Evolutionary conservation across 2,888 invertebrate species (phyloP).

Genomic region (Bombyx huttoni): DNA sequence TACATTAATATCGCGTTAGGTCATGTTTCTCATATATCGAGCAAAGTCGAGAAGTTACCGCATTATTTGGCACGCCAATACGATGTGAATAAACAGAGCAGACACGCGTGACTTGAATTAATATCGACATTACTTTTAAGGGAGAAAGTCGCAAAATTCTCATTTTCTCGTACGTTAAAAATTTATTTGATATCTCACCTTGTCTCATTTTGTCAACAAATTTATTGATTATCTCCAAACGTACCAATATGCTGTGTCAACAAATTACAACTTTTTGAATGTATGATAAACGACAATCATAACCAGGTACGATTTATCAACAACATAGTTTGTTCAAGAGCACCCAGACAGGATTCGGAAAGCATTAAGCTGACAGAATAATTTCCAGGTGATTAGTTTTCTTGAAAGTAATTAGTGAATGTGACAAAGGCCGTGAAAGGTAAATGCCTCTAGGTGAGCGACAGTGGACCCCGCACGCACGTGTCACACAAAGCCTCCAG

Average conservation of each 20-base stretch:
- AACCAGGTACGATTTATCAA: not conserved
- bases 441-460: slow-evolving; percentile 15
- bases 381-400: slow-evolving; percentile 1
- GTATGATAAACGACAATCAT: slow-evolving; percentile 3
- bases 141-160: not conserved
- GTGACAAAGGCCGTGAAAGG: slow-evolving; percentile 10
- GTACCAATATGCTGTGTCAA: not conserved
- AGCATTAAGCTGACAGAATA: not conserved
- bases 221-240: not conserved
- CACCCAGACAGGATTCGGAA: not conserved
- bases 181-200: slow-evolving; percentile 11
- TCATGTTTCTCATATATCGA: not conserved
- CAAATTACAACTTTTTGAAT: slow-evolving; percentile 2
- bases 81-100: slow-evolving; percentile 55
- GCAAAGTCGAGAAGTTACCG: slow-evolving; percentile 27
- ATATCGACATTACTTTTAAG: slow-evolving; percentile 33
- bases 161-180: not conserved
- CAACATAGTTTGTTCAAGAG: not conserved
- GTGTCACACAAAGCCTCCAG: slow-evolving; percentile 4
- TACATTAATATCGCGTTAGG: not conserved
- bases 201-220: not conserved
- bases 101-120: slow-evolving; percentile 56
- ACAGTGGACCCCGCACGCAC: slow-evolving; percentile 6
- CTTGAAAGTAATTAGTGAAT: slow-evolving; percentile 13
- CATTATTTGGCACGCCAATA: slow-evolving; percentile 48